Percentiles rank a stretch among this genome's conserved stretches.
Evolutionary conservation across 2,113 vertebrate species (phyloP).

Genomic region (Probosciger aterrimus): DNA sequence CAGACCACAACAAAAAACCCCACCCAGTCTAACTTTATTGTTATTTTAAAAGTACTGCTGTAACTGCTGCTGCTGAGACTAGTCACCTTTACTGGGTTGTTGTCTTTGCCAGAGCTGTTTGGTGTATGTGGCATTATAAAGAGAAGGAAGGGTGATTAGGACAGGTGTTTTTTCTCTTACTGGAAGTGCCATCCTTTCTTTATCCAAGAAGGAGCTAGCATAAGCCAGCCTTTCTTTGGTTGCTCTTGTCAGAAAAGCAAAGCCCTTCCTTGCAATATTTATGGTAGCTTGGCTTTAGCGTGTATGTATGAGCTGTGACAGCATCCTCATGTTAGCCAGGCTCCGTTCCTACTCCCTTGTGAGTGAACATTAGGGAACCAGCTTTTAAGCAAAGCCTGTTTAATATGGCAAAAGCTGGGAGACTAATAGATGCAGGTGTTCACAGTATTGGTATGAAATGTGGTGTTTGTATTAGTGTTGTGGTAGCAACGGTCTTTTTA

Average conservation of each 20-base stretch:
- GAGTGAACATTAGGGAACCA: not conserved
- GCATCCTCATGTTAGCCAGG: conserved; percentile 22
- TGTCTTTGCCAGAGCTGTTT: not conserved
- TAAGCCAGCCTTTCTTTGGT: not conserved
- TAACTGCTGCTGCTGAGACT: not conserved
- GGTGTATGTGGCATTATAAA: not conserved
- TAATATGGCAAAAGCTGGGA: conserved; percentile 48
- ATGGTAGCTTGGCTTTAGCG: conserved; percentile 23
- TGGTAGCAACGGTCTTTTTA: conserved; percentile 55
- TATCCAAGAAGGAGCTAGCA: not conserved
- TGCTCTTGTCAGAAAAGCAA: conserved; percentile 25
- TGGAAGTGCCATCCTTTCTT: not conserved
- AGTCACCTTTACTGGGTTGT: not conserved
- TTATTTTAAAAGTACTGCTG: not conserved
- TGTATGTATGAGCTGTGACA: not conserved
- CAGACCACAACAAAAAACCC: not conserved
- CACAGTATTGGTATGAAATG: conserved; percentile 13
- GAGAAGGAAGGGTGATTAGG: not conserved
- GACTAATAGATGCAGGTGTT: conserved; percentile 48
- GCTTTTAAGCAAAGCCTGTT: conserved; percentile 18
- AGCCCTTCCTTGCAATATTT: conserved; percentile 33
- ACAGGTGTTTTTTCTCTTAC: conserved; percentile 37
- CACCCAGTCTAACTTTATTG: not conserved
- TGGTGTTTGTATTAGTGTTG: conserved; percentile 57
- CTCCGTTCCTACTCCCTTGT: not conserved